Base-by-base conservation (phyloP, 2,113 vertebrate species). In the Myiozetetes cayanensis region DNA sequence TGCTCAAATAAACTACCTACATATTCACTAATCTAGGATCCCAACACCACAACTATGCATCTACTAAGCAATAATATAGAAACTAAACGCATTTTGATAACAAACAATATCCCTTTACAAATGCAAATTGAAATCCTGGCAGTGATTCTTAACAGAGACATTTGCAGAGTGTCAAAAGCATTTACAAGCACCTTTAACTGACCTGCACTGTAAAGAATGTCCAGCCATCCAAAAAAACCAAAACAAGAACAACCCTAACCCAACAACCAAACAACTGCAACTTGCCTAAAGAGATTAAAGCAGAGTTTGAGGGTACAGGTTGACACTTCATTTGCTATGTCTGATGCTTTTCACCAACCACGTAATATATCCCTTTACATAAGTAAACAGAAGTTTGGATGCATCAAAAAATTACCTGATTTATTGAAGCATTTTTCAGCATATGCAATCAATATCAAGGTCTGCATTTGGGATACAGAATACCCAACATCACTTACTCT, bases 401-500 rank as follows among this genome's bases (percentile, higher is more conserved):
- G 12, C 28, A 73, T 2, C 23, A 10, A 65, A 37, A 82, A 93
- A 78, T 41, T 2, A 67, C 43, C 41, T 37, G 12, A 77, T 43
- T 76, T 31, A 56, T 1, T 25, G 15, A 78, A 90, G 19, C 6
- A 76, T 39, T 93, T 89, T 79, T 66, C 28, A 88, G n/a, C 28
- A 49, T n/a, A 28, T 43, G 8, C 72, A 87, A 72, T 41, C 73
- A 76, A 15, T 58, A 84, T 1, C 53, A 49, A 0, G 1, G 31
- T 52, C 46, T 78, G 31, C 24, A 53, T 37, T 52, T 71, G 8
- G n/a, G 10, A 63, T 46, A 44, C 25, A 70, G 43, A 94, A 89
- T 25, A 75, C 13, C 20, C 13, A 6, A 27, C 8, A 20, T 13
- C n/a, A 98, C 98, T 98, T 96, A 98, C 98, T 98, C 97, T 46